Percentiles rank a stretch among this genome's conserved stretches.
Evolutionary conservation across 2,113 vertebrate species (phyloP).

Genomic region (Sceloporus tristichus): DNA sequence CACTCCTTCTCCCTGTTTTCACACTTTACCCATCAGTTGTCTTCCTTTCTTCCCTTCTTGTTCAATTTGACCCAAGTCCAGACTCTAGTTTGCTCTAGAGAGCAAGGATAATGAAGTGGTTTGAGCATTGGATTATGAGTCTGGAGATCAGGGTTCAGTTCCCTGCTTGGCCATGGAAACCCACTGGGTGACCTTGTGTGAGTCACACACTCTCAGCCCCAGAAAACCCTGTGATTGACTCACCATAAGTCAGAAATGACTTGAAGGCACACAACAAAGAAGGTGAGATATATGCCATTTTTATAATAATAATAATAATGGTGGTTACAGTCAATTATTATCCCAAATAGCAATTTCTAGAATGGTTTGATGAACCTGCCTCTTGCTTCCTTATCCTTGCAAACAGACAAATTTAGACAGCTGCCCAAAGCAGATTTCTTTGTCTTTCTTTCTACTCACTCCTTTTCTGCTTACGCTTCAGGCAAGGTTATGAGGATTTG

Average conservation of each 20-base stretch:
- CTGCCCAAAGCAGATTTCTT: accelerated
- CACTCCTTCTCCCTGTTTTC: background rate
- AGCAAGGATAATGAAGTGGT: too few relatives aligned
- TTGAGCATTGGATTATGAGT: too few relatives aligned
- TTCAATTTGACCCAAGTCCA: background rate
- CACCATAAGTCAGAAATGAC: too few relatives aligned
- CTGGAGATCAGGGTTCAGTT: too few relatives aligned
- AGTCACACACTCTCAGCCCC: too few relatives aligned
- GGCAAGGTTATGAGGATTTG: slow-evolving; percentile 64
- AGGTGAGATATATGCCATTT: too few relatives aligned
- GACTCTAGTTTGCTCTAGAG: background rate
- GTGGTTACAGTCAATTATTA: background rate
- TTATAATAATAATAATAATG: background rate
- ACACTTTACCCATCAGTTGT: background rate
- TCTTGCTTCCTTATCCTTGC: background rate
- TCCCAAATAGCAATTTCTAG: background rate
- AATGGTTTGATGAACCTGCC: background rate
- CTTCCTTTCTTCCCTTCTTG: background rate
- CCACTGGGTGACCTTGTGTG: too few relatives aligned
- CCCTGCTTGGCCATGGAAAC: too few relatives aligned
- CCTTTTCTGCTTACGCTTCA: slow-evolving; percentile 54
- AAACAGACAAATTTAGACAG: background rate
- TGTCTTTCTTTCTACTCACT: background rate
- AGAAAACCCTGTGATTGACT: too few relatives aligned
- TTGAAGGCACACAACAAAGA: too few relatives aligned